phyloP scores from a whole-genome alignment of 2,113 vertebrate genomes.

The Epinephelus moara region DNA sequence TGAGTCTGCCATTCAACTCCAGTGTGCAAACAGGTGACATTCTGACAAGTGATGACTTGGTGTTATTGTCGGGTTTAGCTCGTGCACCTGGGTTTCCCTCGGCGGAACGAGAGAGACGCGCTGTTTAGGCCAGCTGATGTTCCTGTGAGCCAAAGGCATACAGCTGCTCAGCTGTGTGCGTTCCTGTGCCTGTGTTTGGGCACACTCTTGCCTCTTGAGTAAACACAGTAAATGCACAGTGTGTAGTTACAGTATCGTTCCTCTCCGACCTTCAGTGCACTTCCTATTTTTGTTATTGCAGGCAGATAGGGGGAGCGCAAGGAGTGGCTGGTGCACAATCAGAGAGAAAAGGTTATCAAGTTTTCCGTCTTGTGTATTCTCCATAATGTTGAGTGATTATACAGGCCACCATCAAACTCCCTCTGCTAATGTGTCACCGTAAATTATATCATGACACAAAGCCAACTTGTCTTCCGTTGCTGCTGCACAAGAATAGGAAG shows the following conservation, averaged over 20 bases:
- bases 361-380: neutral
- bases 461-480: conserved; percentile 2
- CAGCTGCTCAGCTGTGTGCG: conserved; percentile 69
- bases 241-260: conserved; percentile 32
- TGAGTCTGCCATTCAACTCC: conserved; percentile 45
- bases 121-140: conserved; percentile 68
- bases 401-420: conserved; percentile 10
- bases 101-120: conserved; percentile 1
- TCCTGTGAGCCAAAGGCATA: conserved; percentile 49
- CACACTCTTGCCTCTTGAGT: conserved; percentile 45
- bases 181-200: conserved; percentile 46
- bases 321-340: neutral
- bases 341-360: neutral
- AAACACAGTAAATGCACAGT: conserved; percentile 57
- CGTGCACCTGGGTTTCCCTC: conserved; percentile 67
- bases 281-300: conserved; percentile 21
- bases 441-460: conserved; percentile 19
- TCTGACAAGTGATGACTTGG: conserved; percentile 64
- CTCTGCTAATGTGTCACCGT: neutral
- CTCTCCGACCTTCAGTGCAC: conserved; percentile 22
- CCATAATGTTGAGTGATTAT: neutral
- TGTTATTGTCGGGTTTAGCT: conserved; percentile 62
- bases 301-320: neutral
- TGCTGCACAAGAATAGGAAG: conserved; percentile 56
- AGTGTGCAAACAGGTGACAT: conserved; percentile 65